Evolutionary conservation across 2,113 vertebrate genomes (phyloP).

Genomic region (Sylvia atricapilla): DNA sequence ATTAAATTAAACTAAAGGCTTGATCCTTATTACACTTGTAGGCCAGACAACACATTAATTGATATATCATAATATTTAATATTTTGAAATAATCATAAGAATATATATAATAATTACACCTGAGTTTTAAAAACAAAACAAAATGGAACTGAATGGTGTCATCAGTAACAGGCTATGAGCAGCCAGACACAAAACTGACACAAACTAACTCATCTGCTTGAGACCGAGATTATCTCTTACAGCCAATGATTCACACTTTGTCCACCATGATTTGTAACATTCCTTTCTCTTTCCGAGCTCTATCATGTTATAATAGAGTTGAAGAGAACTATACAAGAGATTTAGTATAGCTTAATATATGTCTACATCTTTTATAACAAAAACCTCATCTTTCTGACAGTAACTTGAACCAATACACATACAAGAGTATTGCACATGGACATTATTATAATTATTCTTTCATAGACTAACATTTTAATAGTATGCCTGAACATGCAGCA

Average conservation of each 20-base stretch:
- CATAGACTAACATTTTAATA: constrained; percentile 85
- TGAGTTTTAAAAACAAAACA: constrained; percentile 80
- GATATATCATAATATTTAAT: constrained; percentile 73
- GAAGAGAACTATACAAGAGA: constrained; percentile 74
- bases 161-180: constrained; percentile 61
- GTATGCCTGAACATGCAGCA: constrained; percentile 88
- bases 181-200: constrained; percentile 70
- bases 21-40: constrained; percentile 72
- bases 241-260: constrained; percentile 50
- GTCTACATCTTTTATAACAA: constrained; percentile 77
- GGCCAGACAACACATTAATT: constrained; percentile 69
- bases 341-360: constrained; percentile 79
- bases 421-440: constrained; percentile 91
- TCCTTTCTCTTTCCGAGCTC: constrained; percentile 61
- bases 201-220: constrained; percentile 27
- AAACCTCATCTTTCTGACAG: constrained; percentile 65
- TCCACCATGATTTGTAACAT: constrained; percentile 42
- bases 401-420: constrained; percentile 83
- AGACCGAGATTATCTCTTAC: constrained; percentile 43
- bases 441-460: constrained; percentile 85
- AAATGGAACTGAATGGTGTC: constrained; percentile 72
- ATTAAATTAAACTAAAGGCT: constrained; percentile 76
- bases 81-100: constrained; percentile 75
- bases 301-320: constrained; percentile 69
- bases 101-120: constrained; percentile 82